phyloP scores from a whole-genome alignment of 1,140 invertebrate species.

The Aphelenchoides avenae region DNA sequence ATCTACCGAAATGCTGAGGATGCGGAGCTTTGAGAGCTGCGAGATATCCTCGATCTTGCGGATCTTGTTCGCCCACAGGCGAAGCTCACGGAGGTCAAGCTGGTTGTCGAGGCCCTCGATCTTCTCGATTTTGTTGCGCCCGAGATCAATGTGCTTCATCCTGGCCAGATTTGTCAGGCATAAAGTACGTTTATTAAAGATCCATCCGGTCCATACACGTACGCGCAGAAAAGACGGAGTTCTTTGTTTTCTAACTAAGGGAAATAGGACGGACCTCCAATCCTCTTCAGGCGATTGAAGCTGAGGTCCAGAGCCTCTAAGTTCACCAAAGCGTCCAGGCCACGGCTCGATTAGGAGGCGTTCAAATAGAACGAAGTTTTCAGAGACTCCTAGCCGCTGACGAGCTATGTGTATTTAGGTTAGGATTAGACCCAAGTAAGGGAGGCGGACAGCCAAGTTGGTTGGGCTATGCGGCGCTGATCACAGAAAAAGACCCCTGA shows the following conservation, averaged over 20 bases:
- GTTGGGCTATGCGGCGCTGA: too few species aligned
- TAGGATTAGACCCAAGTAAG: too few species aligned
- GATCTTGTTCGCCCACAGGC: slow-evolving; percentile 94
- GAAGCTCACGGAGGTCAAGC: slow-evolving; percentile 69
- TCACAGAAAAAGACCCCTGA: too few species aligned
- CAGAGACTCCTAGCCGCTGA: too few species aligned
- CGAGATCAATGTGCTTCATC: slow-evolving; percentile 79
- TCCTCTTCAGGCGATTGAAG: slow-evolving; percentile 80
- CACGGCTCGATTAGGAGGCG: too few species aligned
- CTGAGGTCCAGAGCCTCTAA: too few species aligned
- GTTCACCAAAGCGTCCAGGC: too few species aligned
- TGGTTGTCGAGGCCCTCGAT: slow-evolving; percentile 75
- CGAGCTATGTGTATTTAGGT: too few species aligned
- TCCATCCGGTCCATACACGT: slow-evolving; percentile 69
- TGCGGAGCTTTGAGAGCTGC: slow-evolving; percentile 70
- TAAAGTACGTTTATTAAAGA: slow-evolving; percentile 79
- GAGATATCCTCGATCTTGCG: slow-evolving; percentile 79
- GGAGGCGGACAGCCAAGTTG: too few species aligned
- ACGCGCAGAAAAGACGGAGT: too few species aligned
- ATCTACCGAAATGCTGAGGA: slow-evolving; percentile 75
- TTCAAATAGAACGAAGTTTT: too few species aligned
- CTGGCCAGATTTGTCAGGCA: slow-evolving; percentile 75
- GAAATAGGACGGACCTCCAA: slow-evolving; percentile 76
- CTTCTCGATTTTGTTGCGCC: slow-evolving; percentile 81
- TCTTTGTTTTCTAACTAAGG: slow-evolving; percentile 71